Evolutionary conservation across 1,140 invertebrate species (phyloP), one percentile per base, ranked within the genome.

Genomic region (Lepidostoma basale): DNA sequence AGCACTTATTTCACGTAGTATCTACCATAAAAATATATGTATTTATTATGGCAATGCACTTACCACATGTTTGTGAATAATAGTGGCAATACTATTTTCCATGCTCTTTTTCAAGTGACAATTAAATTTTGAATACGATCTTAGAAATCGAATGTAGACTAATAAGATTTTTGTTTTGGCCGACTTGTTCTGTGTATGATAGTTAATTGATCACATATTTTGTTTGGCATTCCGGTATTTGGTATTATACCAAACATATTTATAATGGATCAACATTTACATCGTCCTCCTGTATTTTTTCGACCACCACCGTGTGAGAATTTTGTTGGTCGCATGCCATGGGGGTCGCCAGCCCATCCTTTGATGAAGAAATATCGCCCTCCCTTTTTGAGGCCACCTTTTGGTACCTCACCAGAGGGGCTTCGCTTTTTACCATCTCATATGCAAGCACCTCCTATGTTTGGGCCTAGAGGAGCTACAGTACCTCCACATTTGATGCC

Each of bases 391-490:
- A 44, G 79, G 4, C 76, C 78, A 8, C 77, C 78, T 56, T 75
- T 74, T 18, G 78, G 78, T 2, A 78, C 78, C 75, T 76, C 76
- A 1, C 58, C 78, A 6, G 58, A 67, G 47, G 54, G 64, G 2
- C 28, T 67, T 14, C 52, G 26, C n/a, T n/a, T n/a, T 26, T 52
- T 78, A 18, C 74, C 78, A 2, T 70, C 74, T 2, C 52, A 71
- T 12, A 76, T 77, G 56, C 78, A 79, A 62, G 77, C 78, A n/a
- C 77, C 77, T 9, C 77, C 78, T 4, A 80, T 79, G 78, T 79
- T 78, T 56, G 78, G 78, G n/a, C 74, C 73, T 49, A 75, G 76
- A 20, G 78, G 78, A n/a, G 64, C 77, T 20, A 79, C 78, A 16
- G 71, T 79, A 8, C 77, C 78, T 3, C 72, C 75, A 0, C 77